phyloP scores from a whole-genome alignment of 2,113 vertebrate genomes.

The Crotalus horridus region DNA sequence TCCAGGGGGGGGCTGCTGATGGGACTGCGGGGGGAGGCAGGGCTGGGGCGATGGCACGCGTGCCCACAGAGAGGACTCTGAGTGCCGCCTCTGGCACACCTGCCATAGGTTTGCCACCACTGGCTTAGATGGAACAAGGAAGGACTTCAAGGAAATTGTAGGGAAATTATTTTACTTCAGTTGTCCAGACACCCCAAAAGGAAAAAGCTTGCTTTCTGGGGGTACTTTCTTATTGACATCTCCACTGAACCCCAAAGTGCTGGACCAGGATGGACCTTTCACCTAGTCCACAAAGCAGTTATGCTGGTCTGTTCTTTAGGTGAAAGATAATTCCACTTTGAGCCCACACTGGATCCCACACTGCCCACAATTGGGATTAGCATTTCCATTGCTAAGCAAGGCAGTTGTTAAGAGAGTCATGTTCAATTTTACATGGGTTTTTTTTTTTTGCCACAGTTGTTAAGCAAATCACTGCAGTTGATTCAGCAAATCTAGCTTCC shows the following conservation, averaged over 20 bases:
- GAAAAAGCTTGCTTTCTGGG: not conserved
- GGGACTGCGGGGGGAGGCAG: too few species aligned
- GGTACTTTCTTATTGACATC: not conserved
- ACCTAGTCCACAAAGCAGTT: not conserved
- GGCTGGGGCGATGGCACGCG: too few species aligned
- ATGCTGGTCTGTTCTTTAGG: not conserved
- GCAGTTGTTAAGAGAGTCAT: not conserved
- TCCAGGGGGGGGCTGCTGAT: too few species aligned
- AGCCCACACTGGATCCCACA: not conserved
- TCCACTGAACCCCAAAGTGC: not conserved
- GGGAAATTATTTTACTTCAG: not conserved
- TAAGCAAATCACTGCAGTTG: not conserved
- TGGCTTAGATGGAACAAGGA: slow-evolving; percentile 7
- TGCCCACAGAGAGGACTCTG: too few species aligned
- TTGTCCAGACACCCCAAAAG: not conserved
- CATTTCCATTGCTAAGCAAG: not conserved
- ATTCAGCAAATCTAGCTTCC: not conserved
- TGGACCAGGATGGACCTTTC: not conserved
- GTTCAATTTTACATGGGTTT: not conserved
- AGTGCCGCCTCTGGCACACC: too few species aligned
- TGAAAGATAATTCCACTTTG: not conserved
- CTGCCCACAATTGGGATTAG: not conserved
- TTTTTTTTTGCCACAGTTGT: not conserved
- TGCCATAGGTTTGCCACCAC: too few species aligned
- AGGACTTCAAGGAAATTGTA: not conserved